Base-by-base conservation (phyloP, 2,113 vertebrate species). In the Tachuris rubrigastra region DNA sequence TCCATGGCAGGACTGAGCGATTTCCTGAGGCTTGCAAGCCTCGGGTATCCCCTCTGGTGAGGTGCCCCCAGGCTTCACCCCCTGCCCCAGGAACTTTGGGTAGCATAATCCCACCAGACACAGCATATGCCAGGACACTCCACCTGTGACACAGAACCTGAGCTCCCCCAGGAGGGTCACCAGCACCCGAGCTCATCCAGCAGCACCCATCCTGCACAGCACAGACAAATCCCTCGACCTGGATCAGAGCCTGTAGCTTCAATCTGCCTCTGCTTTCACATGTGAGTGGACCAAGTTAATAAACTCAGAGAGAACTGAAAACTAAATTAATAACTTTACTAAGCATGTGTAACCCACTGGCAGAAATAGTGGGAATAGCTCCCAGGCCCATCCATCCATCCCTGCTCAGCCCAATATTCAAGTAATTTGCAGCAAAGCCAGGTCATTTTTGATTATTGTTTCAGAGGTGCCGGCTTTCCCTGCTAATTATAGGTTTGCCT, bases 401-500 rank as follows among this genome's bases (percentile, higher is more conserved):
- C 30, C 73, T 50, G 47, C 85, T 67, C 66, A 55, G 78, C 65
- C 49, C 62, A 35, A n/a, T 17, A 35, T 25, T 49, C 41, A 44
- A 60, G 44, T 44, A 49, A 46, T 46, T 78, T 60, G 25, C 83
- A 81, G 68, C 2, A 9, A 74, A 71, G 78, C 87, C 23, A 7
- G 91, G 77, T 82, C 93, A 71, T 60, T 87, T 83, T 76, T 87
- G 77, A 93, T 90, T 58, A 88, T 77, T 87, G 63, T 90, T 71
- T 42, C 52, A 68, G 85, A 76, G 84, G 86, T 93, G 75, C 84
- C 0, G 8, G 75, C 67, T 94, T 95, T 67, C 79, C 84, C 63
- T 88, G 71, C 82, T 95, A 95, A 95, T 96, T 96, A 96, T 62
- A 95, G 89, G 69, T 76, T 95, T 78, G 81, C 77, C 89, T 83